phyloP scores from a whole-genome alignment of 2,113 vertebrate species.

The Pteronura brasiliensis region DNA sequence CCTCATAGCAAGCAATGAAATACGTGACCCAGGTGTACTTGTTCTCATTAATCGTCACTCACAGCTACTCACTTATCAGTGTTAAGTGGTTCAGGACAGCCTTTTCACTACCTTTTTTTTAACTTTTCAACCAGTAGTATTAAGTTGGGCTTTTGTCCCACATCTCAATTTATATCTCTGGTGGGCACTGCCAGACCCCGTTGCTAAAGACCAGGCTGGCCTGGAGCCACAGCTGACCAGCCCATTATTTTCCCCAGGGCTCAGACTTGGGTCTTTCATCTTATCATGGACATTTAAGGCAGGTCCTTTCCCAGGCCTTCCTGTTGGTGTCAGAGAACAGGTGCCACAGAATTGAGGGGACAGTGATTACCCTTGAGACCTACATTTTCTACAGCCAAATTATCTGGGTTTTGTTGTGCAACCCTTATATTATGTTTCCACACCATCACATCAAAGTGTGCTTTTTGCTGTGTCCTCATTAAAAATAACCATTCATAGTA shows the following conservation, averaged over 20 bases:
- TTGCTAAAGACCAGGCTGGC: background rate
- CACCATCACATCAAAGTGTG: background rate
- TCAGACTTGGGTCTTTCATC: background rate
- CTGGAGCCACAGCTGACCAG: background rate
- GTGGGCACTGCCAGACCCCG: background rate
- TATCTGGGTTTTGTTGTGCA: background rate
- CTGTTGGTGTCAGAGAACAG: slow-evolving; percentile 10
- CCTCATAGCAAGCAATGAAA: background rate
- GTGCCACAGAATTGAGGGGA: background rate
- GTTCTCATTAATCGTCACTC: background rate
- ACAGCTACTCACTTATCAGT: background rate
- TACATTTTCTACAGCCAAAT: background rate
- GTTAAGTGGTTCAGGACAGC: background rate
- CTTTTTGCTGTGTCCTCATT: slow-evolving; percentile 12
- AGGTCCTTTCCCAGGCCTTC: background rate
- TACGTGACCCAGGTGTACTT: background rate
- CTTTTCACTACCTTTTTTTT: background rate
- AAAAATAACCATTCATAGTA: background rate
- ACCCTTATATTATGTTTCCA: background rate
- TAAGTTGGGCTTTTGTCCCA: slow-evolving; percentile 16
- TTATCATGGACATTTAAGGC: background rate
- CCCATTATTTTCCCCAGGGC: background rate
- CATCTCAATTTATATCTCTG: background rate
- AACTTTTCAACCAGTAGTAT: background rate
- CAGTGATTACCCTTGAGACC: background rate